A percentile compares a stretch with the other conserved stretches of the same genome.
These are phyloP conservation scores for Menura novaehollandiae DNA, from an alignment of 2,113 vertebrate species.

Conservation along the genomic window DNA sequence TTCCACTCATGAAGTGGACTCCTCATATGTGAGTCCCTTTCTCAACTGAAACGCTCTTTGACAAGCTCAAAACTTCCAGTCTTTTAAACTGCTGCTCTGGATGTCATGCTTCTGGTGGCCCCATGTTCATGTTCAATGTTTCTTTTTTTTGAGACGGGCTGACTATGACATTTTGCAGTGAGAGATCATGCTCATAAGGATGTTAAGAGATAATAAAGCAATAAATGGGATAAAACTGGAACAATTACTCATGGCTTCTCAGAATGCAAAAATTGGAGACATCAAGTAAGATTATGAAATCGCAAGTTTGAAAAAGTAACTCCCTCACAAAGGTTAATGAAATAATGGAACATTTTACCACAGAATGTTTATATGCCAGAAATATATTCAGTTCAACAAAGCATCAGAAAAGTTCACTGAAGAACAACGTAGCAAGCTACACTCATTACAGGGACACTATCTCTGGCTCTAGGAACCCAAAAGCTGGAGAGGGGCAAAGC, in stretches of 20 bases:
- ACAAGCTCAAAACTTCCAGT: background rate
- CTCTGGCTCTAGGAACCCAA: background rate
- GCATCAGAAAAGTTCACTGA: background rate
- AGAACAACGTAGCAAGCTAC: background rate
- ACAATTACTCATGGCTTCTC: background rate
- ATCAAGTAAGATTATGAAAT: background rate
- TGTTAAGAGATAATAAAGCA: background rate
- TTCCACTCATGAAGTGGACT: background rate
- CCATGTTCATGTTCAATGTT: background rate
- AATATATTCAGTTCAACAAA: background rate
- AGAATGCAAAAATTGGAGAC: background rate
- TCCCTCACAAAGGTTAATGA: background rate
- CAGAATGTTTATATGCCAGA: background rate
- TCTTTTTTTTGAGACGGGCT: background rate
- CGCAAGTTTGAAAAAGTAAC: background rate
- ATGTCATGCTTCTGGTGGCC: background rate
- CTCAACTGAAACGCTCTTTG: background rate
- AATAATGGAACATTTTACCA: background rate
- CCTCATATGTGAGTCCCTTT: background rate
- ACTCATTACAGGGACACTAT: background rate
- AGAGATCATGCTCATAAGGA: accelerated
- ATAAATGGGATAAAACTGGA: background rate
- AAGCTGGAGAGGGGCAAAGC: background rate
- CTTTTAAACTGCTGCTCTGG: background rate
- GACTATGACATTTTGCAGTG: background rate